Evolutionary conservation across 2,113 vertebrate species (phyloP).

Genomic region (Misgurnus anguillicaudatus): DNA sequence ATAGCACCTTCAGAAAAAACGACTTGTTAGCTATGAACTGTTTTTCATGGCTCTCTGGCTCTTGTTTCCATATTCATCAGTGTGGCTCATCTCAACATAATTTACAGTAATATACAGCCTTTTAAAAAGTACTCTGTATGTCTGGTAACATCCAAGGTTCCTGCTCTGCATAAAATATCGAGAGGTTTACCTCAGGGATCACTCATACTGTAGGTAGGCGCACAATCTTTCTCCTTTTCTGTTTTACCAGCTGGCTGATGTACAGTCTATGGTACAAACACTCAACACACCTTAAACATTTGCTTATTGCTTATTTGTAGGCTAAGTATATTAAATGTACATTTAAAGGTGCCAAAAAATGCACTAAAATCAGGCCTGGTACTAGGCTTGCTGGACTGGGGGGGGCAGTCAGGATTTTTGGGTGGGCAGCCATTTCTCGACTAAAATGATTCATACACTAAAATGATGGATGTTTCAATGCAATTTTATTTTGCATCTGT

Average conservation of each 20-base stretch:
- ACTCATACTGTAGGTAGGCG: background rate
- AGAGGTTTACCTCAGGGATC: slow-evolving; percentile 3
- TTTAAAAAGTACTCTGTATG: slow-evolving; percentile 3
- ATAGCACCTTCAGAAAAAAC: background rate
- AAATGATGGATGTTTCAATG: too few relatives aligned
- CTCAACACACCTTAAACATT: background rate
- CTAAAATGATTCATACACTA: too few relatives aligned
- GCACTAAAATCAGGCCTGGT: too few relatives aligned
- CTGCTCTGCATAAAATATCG: slow-evolving; percentile 27
- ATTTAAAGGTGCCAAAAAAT: too few relatives aligned
- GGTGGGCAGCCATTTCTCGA: too few relatives aligned
- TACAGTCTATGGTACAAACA: background rate
- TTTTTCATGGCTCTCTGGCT: background rate
- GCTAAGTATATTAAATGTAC: too few relatives aligned
- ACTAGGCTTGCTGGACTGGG: too few relatives aligned
- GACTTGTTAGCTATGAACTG: slow-evolving; percentile 2
- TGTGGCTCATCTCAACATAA: slow-evolving; percentile 12
- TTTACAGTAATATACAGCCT: background rate
- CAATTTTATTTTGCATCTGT: too few relatives aligned
- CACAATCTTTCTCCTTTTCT: background rate
- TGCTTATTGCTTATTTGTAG: too few relatives aligned
- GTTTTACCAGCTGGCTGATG: background rate
- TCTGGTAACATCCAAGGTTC: background rate
- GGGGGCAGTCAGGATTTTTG: too few relatives aligned
- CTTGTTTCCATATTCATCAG: slow-evolving; percentile 14